Evolutionary conservation across 2,888 invertebrate species (phyloP).

Genomic region (Cryptus viduatorius): DNA sequence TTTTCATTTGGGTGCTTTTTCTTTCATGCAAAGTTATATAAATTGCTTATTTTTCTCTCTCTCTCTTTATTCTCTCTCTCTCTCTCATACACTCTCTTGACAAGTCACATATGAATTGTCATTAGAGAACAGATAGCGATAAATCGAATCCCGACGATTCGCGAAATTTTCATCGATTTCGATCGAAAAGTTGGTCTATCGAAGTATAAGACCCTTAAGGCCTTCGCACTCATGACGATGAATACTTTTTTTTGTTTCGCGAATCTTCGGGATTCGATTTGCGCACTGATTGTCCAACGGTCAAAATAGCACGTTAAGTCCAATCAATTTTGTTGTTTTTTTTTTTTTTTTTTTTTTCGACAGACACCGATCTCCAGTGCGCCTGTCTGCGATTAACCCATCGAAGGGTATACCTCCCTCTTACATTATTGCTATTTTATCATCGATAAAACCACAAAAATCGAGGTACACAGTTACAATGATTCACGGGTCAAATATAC

Average conservation of each 20-base stretch:
- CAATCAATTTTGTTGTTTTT: constrained; percentile 60
- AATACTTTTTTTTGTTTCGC: constrained; percentile 8
- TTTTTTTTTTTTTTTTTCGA: constrained; percentile 50
- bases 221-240: constrained; percentile 11
- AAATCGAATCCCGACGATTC: constrained; percentile 41
- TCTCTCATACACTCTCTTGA: constrained; percentile 68
- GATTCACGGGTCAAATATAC: constrained; percentile 23
- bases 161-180: background rate
- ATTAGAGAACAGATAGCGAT: constrained; percentile 69
- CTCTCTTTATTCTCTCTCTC: constrained; percentile 57
- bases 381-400: constrained; percentile 66
- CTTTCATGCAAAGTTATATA: constrained; percentile 78
- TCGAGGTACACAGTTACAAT: constrained; percentile 46
- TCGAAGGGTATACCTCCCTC: constrained; percentile 70
- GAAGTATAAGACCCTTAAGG: constrained; percentile 21
- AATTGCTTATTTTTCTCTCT: constrained; percentile 63
- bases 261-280: constrained; percentile 32
- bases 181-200: constrained; percentile 34
- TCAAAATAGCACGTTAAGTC: constrained; percentile 67
- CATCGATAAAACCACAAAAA: constrained; percentile 59
- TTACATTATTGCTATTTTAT: constrained; percentile 62
- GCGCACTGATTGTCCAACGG: constrained; percentile 65
- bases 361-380: constrained; percentile 53
- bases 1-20: constrained; percentile 74
- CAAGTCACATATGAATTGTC: constrained; percentile 71